Evolutionary conservation across 2,113 vertebrate species (phyloP), one percentile per base, ranked within the genome.

Genomic region (Naja naja): DNA sequence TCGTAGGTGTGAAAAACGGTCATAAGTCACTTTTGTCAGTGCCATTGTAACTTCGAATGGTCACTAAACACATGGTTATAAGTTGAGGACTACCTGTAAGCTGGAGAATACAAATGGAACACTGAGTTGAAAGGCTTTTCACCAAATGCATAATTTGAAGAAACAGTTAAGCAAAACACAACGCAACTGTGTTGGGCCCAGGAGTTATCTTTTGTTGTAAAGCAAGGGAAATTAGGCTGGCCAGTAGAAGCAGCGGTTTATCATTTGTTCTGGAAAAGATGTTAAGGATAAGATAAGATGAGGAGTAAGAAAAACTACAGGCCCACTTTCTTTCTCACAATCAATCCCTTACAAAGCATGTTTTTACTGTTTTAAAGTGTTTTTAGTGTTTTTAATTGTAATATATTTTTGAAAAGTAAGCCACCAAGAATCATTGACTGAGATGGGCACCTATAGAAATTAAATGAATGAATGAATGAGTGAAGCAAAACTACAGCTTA

Each of bases 281-380:
- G 3, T 94, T 85, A 5, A 5, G 0, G 3, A 45, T n/a, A 0
- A 0, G 0, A 20, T 81, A 74, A 30, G 23, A 81, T 11, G 3
- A 16, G 5, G 27, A 47, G 11, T 25, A 45, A 49, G 6, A 43
- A 30, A 55, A 87, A 27, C 3, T 10, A 47, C 6, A 4, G 18
- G 16, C 25, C 20, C 23, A 12, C 39, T 25, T 25, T 39, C n/a
- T n/a, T 55, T 55, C 39, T 25, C 60, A 74, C 8, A 22, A 16
- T 86, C 54, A 22, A 58, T 86, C 20, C 18, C 34, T 18, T 39
- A 81, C 7, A 81, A 81, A 81, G n/a, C 53, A 49, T 88, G 27
- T 47, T 11, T 43, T 47, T 86, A 86, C 22, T 69, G 30, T 16
- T 69, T 69, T n/a, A 5, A 69, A 16, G 14, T n/a, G 12, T 69